Evolutionary conservation across 2,113 vertebrate genomes (phyloP), one percentile per base, ranked within the genome.

Genomic region (Osmerus eperlanus): DNA sequence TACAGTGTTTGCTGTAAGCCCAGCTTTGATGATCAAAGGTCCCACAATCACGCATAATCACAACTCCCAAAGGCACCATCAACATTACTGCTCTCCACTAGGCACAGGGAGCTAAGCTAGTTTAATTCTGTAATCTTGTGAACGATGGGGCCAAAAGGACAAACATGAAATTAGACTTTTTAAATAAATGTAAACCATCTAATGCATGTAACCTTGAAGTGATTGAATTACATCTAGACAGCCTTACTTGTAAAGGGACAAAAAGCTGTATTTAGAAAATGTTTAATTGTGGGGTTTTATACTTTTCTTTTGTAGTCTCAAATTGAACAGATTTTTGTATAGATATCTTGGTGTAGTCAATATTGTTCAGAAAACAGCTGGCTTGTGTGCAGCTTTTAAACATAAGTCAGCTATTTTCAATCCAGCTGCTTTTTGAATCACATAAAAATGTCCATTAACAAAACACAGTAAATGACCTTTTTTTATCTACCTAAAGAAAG

Each of bases 101-200:
- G 67, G 65, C 79, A 75, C 79, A 84, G 79, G 72, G 70, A 77
- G 78, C 81, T 85, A 79, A 81, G 76, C 73, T 84, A 85, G 56
- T 64, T 67, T 85, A 87, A 86, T 89, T 85, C 78, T 74, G 78
- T 88, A 88, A 90, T 84, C 86, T 81, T 78, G 21, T 77, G 77
- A 83, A 88, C 65, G 86, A 89, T 71, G 78, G 74, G 81, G 77
- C 87, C 89, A 82, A 77, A 63, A 87, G 87, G 81, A 83, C 83
- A 79, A 79, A 83, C 80, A 84, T 72, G 9, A 82, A 85, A 84
- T 80, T 83, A 78, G 76, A 65, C 80, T 36, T 11, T 65, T 56
- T 65, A 16, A 47, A 65, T 56, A 47, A 32, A 65, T 80, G 81
- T 70, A 76, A 86, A 84, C 65, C 47, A 61, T 61, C 68, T 82